Evolutionary conservation across 1,140 invertebrate genomes (phyloP), one percentile per base, ranked within the genome.

Genomic region (Ruditapes philippinarum): DNA sequence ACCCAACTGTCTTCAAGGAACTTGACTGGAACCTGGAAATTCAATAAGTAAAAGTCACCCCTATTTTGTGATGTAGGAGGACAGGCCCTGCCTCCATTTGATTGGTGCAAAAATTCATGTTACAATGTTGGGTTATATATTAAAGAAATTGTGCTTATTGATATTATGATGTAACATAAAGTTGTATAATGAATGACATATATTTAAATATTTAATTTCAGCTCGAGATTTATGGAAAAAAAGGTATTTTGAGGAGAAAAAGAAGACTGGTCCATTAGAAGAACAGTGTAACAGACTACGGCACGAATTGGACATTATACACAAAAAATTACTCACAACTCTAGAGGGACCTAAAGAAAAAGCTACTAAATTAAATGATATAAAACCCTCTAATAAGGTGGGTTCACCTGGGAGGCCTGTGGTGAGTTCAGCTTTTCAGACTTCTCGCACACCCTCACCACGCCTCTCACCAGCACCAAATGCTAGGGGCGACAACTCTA

Each of bases 151-250:
- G n/a, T n/a, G n/a, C n/a, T n/a, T n/a, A n/a, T n/a, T n/a, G n/a
- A n/a, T n/a, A n/a, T n/a, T n/a, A n/a, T n/a, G n/a, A n/a, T n/a
- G n/a, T n/a, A n/a, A n/a, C n/a, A n/a, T n/a, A n/a, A n/a, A n/a
- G n/a, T n/a, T n/a, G n/a, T n/a, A n/a, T n/a, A n/a, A n/a, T n/a
- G n/a, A n/a, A n/a, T n/a, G n/a, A n/a, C n/a, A n/a, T n/a, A n/a
- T n/a, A n/a, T n/a, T n/a, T n/a, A n/a, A n/a, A n/a, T n/a, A n/a
- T n/a, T n/a, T n/a, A n/a, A n/a, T n/a, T n/a, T n/a, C 82, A 96
- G 96, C 95, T 42, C 92, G 96, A 54, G 96, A 96, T 91, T 87
- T 96, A 45, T 96, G 96, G 96, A 96, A 96, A 87, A 96, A 96
- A 84, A 92, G 94, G 79, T 96, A 96, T 90, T 95, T 96, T 92